Base-by-base conservation (phyloP, 2,888 invertebrate species). In the Acleris laterana region DNA sequence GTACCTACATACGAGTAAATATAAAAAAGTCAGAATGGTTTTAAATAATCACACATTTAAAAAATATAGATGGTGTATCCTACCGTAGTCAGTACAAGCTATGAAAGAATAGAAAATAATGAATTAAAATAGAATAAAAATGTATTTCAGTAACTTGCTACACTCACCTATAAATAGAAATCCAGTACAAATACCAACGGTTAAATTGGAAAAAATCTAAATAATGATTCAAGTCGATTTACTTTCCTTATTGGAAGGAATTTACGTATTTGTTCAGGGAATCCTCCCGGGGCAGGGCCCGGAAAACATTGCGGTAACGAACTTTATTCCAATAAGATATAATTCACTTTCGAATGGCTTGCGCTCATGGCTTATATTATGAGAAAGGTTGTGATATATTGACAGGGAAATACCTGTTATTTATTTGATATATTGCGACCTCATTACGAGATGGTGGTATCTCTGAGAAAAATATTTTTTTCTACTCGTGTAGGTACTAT, bases 191-290 rank as follows among this genome's bases (percentile, higher is more conserved):
- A 46, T 19, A 53, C 38, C 38, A 13, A 28, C 25, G 63, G 69
- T 69, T 65, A 68, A 70, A 68, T 58, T 69, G 62, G 63, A 68
- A 71, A 68, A 69, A 73, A 71, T 68, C 69, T 55, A 69, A 70
- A 70, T 69, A 68, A 68, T 63, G 63, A 51, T 38, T 49, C 59
- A 28, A 64, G 42, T 19, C 48, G 70, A 66, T 69, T 70, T 63
- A 61, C 63, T 65, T 66, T 67, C 68, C 60, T 67, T 68, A 68
- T 68, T 70, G 62, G 63, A 70, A 69, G 56, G 67, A 66, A 64
- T 70, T 70, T 67, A 64, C 67, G 46, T 56, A 69, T 56, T 63
- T 61, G 65, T 61, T 65, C 55, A 60, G 19, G 49, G 32, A 50
- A 65, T 56, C 50, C 42, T 60, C 28, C 3, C 32, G 42, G 60